phyloP scores from a whole-genome alignment of 2,797 vertebrate genomes.

The Chaetophractus vellerosus region DNA sequence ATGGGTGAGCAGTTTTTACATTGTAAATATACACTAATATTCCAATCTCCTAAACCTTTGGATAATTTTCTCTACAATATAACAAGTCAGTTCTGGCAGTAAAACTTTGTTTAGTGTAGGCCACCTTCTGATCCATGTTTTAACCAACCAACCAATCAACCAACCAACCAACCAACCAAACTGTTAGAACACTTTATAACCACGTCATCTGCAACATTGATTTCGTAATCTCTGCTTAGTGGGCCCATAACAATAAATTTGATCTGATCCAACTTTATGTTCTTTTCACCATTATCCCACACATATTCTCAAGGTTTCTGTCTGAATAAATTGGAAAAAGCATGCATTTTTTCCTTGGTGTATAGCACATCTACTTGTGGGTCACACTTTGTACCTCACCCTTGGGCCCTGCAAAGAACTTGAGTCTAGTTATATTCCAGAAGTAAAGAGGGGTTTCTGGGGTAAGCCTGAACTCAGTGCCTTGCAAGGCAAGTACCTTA shows the following conservation, averaged over 20 bases:
- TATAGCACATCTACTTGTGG: background rate
- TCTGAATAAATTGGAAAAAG: conserved; percentile 12
- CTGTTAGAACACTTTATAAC: background rate
- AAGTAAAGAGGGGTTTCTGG: background rate
- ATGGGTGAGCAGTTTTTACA: background rate
- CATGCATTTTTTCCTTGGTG: background rate
- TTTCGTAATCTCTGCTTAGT: background rate
- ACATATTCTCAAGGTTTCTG: background rate
- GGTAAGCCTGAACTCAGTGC: background rate
- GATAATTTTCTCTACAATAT: background rate
- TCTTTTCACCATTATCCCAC: background rate
- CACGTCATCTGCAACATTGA: background rate
- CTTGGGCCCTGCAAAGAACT: background rate
- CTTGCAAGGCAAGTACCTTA: background rate
- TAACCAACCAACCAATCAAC: background rate
- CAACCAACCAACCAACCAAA: background rate
- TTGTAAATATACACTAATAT: background rate
- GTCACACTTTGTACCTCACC: background rate
- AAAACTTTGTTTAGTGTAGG: background rate
- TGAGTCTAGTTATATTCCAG: conserved; percentile 9
- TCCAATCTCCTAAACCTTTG: background rate
- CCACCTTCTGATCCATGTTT: background rate
- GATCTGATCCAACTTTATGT: background rate
- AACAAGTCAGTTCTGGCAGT: background rate
- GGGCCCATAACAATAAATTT: background rate